These are phyloP conservation scores for Anabacerthia variegaticeps DNA, from an alignment of 2,797 vertebrate genomes.

Conservation along the genomic window DNA sequence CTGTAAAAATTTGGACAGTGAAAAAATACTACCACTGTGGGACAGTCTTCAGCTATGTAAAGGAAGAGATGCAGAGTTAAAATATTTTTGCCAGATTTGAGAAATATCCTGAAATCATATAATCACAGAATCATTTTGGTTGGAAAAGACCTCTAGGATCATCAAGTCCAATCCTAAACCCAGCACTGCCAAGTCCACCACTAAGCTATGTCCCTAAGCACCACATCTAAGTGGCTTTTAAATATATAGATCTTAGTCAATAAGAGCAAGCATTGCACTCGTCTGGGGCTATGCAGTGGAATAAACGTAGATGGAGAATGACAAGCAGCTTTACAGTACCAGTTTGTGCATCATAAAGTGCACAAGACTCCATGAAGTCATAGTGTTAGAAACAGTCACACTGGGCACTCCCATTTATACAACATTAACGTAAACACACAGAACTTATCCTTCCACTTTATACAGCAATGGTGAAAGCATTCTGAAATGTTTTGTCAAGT, in stretches of 20 bases:
- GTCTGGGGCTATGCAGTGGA: not conserved
- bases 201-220: not conserved
- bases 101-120: not conserved
- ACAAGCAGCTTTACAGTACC: not conserved
- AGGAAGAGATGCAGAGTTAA: not conserved
- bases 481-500: not conserved
- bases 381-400: not conserved
- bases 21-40: not conserved
- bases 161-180: not conserved
- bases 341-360: not conserved
- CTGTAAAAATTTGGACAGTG: not conserved
- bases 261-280: not conserved
- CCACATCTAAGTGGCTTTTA: not conserved
- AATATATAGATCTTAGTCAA: not conserved
- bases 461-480: not conserved
- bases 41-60: not conserved
- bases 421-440: not conserved
- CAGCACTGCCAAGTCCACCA: not conserved
- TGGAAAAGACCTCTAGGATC: not conserved
- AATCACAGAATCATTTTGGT: not conserved
- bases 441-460: not conserved
- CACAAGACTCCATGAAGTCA: not conserved
- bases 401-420: not conserved
- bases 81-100: not conserved
- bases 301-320: not conserved